Conservation (phyloP, 2,113 vertebrate species). For the Prinia subflava region DNA sequence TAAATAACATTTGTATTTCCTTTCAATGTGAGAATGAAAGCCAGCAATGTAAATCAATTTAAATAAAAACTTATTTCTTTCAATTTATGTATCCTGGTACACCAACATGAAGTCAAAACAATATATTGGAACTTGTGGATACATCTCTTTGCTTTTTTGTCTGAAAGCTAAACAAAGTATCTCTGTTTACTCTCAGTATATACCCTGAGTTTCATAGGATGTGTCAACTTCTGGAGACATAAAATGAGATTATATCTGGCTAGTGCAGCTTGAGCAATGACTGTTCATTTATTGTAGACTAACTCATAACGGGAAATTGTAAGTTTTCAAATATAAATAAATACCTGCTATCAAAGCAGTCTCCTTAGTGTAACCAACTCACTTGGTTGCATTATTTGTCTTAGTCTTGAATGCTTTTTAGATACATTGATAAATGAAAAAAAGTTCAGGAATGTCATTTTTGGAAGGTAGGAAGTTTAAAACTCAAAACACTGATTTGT, state of each 20-base stretch:
- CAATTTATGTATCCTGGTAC: background rate
- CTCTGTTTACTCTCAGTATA: background rate
- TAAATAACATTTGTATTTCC: slow-evolving; percentile 6
- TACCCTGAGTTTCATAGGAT: background rate
- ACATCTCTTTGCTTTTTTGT: background rate
- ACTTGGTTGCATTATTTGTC: background rate
- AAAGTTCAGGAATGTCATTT: background rate
- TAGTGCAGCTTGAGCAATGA: background rate
- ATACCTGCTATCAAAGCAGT: background rate
- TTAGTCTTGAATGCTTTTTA: background rate
- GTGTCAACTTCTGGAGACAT: background rate
- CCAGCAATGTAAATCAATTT: background rate
- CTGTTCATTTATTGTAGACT: background rate
- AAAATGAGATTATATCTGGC: background rate
- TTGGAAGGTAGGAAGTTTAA: background rate
- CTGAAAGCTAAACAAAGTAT: background rate
- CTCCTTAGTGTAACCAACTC: background rate
- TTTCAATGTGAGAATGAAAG: background rate
- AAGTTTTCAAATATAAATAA: background rate
- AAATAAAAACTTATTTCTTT: background rate
- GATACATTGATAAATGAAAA: background rate
- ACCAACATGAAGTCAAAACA: background rate
- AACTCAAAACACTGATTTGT: background rate
- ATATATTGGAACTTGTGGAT: background rate
- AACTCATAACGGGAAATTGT: background rate